These are phyloP conservation scores for Dinoponera quadriceps DNA, from an alignment of 1,140 invertebrate species.

Conservation along the genomic window DNA sequence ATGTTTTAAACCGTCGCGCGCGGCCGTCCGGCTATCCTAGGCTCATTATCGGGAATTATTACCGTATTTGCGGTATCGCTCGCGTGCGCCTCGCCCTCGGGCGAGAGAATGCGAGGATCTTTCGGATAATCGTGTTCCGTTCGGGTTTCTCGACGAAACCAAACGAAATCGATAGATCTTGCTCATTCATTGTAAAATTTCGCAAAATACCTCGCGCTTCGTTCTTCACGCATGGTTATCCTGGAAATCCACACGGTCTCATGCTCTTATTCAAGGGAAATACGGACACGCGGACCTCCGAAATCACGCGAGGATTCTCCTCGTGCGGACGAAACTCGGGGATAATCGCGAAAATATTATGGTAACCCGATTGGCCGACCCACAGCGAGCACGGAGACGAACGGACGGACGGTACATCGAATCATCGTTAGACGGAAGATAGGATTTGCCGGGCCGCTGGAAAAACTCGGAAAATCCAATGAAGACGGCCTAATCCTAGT, in stretches of 20 bases:
- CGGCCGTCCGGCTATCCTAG: slow-evolving; percentile 16
- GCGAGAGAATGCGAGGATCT: slow-evolving; percentile 17
- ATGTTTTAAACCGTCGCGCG: slow-evolving; percentile 76
- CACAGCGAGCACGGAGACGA: slow-evolving; percentile 4
- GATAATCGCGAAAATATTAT: slow-evolving; percentile 82
- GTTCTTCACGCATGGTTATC: background rate
- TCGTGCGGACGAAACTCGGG: background rate
- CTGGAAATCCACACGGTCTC: no score
- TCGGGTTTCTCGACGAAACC: no score
- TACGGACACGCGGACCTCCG: background rate
- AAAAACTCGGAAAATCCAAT: slow-evolving; percentile 74
- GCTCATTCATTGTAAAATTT: no score
- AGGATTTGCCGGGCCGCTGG: slow-evolving; percentile 77
- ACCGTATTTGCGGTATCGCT: slow-evolving; percentile 45
- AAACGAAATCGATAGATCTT: no score
- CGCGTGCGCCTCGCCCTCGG: background rate
- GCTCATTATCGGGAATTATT: slow-evolving; percentile 69
- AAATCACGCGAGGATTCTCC: slow-evolving; percentile 3
- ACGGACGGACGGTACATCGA: slow-evolving; percentile 73
- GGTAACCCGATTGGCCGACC: slow-evolving; percentile 80
- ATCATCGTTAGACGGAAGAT: slow-evolving; percentile 81
- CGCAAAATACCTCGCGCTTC: no score
- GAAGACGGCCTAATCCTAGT: slow-evolving; percentile 75
- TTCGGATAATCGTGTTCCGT: slow-evolving; percentile 36
- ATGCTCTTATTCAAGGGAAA: slow-evolving; percentile 21